A percentile compares a stretch with the other conserved stretches of the same genome.
phyloP scores from a whole-genome alignment of 2,797 vertebrate species.

The Darevskia nairensis region DNA sequence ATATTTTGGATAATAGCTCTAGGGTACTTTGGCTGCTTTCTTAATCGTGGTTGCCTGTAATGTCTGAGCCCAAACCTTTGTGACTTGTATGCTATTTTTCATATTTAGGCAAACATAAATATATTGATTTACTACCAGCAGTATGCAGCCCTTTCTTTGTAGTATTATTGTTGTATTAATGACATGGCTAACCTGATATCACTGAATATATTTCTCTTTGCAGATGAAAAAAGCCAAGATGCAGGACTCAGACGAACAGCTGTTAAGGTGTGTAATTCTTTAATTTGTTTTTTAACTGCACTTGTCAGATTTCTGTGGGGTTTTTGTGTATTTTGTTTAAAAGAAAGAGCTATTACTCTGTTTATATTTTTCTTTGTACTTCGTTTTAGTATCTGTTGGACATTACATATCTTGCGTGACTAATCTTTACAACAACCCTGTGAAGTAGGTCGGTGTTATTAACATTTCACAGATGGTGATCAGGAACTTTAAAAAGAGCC shows the following conservation, averaged over 20 bases:
- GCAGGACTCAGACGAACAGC: constrained; percentile 83
- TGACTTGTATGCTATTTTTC: not conserved
- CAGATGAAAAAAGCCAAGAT: constrained; percentile 95
- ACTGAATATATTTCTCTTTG: constrained; percentile 62
- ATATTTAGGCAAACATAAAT: not conserved
- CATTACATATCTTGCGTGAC: not conserved
- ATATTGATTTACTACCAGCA: not conserved
- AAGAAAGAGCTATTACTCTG: not conserved
- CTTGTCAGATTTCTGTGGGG: not conserved
- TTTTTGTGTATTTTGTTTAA: not conserved
- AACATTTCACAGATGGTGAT: not conserved
- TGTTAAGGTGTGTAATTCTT: constrained; percentile 80
- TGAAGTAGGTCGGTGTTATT: not conserved
- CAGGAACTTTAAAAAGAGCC: not conserved
- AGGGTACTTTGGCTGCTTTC: too few species aligned
- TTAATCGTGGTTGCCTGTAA: not conserved
- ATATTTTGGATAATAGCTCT: too few species aligned
- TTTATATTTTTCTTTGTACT: not conserved
- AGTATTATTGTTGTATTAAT: not conserved
- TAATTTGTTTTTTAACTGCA: constrained; percentile 33
- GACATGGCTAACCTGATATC: not conserved
- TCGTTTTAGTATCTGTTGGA: not conserved
- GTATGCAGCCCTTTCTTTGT: not conserved
- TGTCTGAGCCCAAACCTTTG: not conserved
- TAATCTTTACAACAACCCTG: not conserved